Conservation (phyloP, 2,888 invertebrate genomes). For the Anorthoa munda region DNA sequence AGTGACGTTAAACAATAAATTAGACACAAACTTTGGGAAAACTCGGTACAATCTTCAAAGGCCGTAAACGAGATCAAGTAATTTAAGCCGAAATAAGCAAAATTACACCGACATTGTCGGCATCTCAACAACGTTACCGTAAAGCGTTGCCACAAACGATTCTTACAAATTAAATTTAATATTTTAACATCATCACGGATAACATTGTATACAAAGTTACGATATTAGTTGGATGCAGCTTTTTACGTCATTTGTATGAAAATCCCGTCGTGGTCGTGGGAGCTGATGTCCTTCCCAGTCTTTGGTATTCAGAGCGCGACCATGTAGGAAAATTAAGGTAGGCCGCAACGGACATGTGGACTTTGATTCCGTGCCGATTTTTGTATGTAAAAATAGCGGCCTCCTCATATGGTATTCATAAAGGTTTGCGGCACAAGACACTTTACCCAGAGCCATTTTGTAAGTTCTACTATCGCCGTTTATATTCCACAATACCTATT, state of each 20-base stretch:
- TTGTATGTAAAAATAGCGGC: conserved; percentile 82
- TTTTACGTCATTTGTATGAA: conserved; percentile 80
- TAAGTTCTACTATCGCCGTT: conserved; percentile 68
- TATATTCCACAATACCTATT: conserved; percentile 62
- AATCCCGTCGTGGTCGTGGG: conserved; percentile 76
- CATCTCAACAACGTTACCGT: conserved; percentile 80
- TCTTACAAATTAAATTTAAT: conserved; percentile 78
- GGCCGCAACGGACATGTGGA: conserved; percentile 85
- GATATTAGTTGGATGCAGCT: conserved; percentile 70
- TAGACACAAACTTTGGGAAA: conserved; percentile 87
- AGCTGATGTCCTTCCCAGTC: conserved; percentile 80
- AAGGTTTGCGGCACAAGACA: conserved; percentile 76
- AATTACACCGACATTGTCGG: conserved; percentile 86
- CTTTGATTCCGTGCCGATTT: conserved; percentile 87
- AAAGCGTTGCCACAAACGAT: conserved; percentile 80
- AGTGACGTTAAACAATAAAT: conserved; percentile 89
- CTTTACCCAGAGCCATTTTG: conserved; percentile 76
- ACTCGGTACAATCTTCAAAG: conserved; percentile 89
- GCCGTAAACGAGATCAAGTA: conserved; percentile 89
- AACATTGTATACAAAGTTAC: conserved; percentile 67
- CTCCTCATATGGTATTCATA: conserved; percentile 86
- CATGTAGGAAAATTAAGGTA: conserved; percentile 87
- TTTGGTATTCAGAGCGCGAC: conserved; percentile 85
- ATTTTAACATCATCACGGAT: conserved; percentile 74
- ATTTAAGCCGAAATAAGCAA: conserved; percentile 89